These are phyloP conservation scores for Mantis religiosa DNA, from an alignment of 2,888 invertebrate species.

Conservation along the genomic window DNA sequence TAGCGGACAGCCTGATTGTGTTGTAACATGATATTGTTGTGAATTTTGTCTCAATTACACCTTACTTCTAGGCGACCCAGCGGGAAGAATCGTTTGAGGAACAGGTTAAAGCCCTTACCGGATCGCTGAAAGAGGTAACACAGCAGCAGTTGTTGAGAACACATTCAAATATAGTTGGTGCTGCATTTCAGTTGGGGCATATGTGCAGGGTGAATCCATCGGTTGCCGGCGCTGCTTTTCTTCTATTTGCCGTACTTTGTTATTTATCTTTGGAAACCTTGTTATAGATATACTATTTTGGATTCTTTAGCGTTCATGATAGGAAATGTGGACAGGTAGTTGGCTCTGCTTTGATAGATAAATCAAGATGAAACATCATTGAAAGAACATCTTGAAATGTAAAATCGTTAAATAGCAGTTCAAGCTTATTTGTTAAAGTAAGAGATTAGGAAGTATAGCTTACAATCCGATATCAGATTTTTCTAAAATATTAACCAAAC, in stretches of 20 bases:
- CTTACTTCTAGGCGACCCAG: slow-evolving; percentile 71
- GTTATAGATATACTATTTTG: not conserved
- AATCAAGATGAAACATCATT: not conserved
- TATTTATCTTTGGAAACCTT: slow-evolving; percentile 6
- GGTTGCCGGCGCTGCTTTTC: slow-evolving; percentile 20
- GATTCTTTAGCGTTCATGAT: not conserved
- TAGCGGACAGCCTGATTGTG: not conserved
- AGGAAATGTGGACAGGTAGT: not conserved
- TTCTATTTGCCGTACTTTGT: not conserved
- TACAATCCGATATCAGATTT: too few species aligned
- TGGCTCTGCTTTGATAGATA: not conserved
- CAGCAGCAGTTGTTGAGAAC: not conserved
- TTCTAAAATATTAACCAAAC: too few species aligned
- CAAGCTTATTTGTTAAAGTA: too few species aligned
- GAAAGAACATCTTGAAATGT: not conserved
- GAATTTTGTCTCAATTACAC: slow-evolving; percentile 24
- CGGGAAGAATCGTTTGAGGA: slow-evolving; percentile 91
- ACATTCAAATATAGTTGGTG: not conserved
- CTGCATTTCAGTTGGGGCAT: slow-evolving; percentile 6
- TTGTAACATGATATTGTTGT: slow-evolving; percentile 16
- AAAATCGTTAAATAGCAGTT: not conserved
- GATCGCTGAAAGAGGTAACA: slow-evolving; percentile 89
- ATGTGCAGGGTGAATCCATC: not conserved
- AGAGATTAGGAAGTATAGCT: too few species aligned
- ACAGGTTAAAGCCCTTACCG: slow-evolving; percentile 84